Base-by-base conservation (phyloP, 2,888 invertebrate species). In the Agrochola circellaris region DNA sequence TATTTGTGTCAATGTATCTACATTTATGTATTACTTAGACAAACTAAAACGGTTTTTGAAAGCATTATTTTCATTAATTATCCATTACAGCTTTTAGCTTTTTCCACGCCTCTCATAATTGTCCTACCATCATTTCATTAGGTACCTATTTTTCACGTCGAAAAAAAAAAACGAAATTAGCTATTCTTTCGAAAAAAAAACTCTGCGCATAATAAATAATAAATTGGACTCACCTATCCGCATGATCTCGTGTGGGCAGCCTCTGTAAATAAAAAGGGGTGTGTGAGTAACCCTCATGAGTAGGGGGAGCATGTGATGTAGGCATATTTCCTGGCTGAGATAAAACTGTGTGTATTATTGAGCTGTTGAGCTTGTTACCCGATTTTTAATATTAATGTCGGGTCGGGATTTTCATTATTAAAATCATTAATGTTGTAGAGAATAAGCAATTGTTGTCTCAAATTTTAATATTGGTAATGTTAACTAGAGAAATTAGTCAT, bases 181-280 rank as follows among this genome's bases (percentile, higher is more conserved):
- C n/a, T 48, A 65, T 54, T 48, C 23, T 34, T 64, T 26, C 9
- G 54, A 65, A 73, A 84, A 73, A 84, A 73, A 68, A 26, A 34
- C 15, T 45, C 58, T 2, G 54, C 67, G 65, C 73, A 73, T 74
- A 85, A 26, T 86, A 88, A 88, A 91, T 90, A 88, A 87, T 87
- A 85, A 87, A 87, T 84, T 82, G 72, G 79, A 90, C 91, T 91
- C 87, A 90, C 91, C 90, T 79, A 81, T 72, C 85, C 81, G 84
- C 79, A 87, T 87, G 83, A 87, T 89, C 87, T 87, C 84, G 75
- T 77, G 85, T 79, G 89, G 86, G 73, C 89, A 89, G 81, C 68
- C 64, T 86, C 90, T 90, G 90, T 85, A 84, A 90, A 88, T 79
- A 88, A 80, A 89, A 80, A 81, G 78, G 84, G 74, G 65, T 79